These are phyloP conservation scores for Digitonthophagus gazella DNA, from an alignment of 2,888 invertebrate genomes.

Conservation along the genomic window DNA sequence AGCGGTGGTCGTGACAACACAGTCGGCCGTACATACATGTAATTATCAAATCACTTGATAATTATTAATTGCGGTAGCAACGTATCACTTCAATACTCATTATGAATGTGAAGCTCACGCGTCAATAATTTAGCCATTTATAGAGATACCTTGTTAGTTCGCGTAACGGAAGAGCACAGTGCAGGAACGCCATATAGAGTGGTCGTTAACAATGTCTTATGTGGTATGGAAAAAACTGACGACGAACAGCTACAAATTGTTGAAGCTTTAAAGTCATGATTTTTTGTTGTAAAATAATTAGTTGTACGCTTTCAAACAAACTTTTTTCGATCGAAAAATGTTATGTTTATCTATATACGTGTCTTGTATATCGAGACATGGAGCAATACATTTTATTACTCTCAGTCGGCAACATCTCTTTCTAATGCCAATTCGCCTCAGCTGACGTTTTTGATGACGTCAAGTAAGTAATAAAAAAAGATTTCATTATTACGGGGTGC, in stretches of 20 bases:
- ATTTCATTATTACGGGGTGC: too few species aligned
- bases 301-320: too few species aligned
- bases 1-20: not conserved
- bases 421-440: too few species aligned
- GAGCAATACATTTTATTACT: too few species aligned
- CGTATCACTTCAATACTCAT: constrained; percentile 9
- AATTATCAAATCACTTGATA: constrained; percentile 11
- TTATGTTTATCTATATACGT: too few species aligned
- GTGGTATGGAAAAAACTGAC: not conserved
- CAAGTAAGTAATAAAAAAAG: too few species aligned
- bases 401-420: too few species aligned
- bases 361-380: too few species aligned
- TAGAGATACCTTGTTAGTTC: constrained; percentile 7
- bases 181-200: constrained; percentile 4
- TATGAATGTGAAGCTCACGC: constrained; percentile 8
- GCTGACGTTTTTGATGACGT: too few species aligned
- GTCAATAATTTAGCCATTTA: constrained; percentile 13
- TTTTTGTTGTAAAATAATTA: not conserved
- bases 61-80: constrained; percentile 12
- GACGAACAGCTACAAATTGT: not conserved
- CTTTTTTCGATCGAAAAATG: too few species aligned
- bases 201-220: not conserved
- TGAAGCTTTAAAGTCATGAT: not conserved
- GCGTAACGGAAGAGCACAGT: not conserved
- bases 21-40: not conserved